Percentiles rank a stretch among this genome's conserved stretches.
These are phyloP conservation scores for Paragorgia papillata DNA, from an alignment of 92 coral and sea anemone species.

Conservation along the genomic window DNA sequence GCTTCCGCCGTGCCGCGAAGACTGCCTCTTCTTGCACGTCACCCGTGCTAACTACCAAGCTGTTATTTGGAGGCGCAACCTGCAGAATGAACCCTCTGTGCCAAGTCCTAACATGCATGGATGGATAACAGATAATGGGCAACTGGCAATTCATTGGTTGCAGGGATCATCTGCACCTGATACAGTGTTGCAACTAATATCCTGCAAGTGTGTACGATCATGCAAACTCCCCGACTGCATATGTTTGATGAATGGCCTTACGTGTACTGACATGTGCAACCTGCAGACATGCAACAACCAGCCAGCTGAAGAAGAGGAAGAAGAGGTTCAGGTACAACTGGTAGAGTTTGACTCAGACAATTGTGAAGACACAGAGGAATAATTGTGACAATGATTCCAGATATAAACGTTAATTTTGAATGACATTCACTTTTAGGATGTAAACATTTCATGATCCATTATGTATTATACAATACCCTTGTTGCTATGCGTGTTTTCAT, in stretches of 20 bases:
- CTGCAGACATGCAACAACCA: conserved; percentile 51
- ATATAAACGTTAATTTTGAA: no score
- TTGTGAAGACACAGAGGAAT: no score
- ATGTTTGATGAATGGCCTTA: conserved; percentile 52
- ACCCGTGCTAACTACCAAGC: conserved; percentile 65
- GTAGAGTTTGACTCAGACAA: no score
- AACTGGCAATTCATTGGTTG: conserved; percentile 49
- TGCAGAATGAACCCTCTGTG: conserved; percentile 31
- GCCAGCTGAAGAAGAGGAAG: conserved; percentile 34
- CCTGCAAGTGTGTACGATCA: conserved; percentile 47
- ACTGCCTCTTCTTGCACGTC: conserved; percentile 59
- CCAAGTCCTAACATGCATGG: conserved; percentile 56
- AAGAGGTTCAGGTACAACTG: no score
- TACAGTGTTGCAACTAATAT: conserved; percentile 57
- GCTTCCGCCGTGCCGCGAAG: conserved; percentile 66
- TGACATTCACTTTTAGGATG: no score
- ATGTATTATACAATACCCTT: no score
- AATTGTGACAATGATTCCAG: no score
- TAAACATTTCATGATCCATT: no score
- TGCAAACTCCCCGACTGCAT: conserved; percentile 53
- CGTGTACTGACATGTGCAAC: conserved; percentile 54
- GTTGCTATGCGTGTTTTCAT: no score
- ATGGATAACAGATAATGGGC: conserved; percentile 35
- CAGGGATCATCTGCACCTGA: conserved; percentile 58
- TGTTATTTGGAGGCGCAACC: conserved; percentile 48